Conservation (phyloP, 1,140 invertebrate genomes). For the Aphelenchoides avenae region DNA sequence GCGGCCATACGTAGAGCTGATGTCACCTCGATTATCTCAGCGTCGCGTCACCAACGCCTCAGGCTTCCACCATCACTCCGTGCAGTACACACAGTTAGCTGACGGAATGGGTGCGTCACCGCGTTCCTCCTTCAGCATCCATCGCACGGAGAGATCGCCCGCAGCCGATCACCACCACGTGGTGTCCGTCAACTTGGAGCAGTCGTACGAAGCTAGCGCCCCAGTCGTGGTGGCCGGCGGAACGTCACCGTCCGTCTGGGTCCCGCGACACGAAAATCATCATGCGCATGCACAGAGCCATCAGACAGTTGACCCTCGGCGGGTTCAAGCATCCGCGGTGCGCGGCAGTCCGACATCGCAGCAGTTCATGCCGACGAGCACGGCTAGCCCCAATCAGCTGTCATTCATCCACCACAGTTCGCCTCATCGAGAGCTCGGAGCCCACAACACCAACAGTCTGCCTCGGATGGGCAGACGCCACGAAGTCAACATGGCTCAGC, state of each 20-base stretch:
- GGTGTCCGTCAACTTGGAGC: too few species aligned
- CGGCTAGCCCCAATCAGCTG: not conserved
- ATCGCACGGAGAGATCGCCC: too few species aligned
- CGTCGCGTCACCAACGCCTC: constrained; percentile 11
- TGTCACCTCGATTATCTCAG: constrained; percentile 18
- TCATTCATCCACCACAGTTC: not conserved
- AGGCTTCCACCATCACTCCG: not conserved
- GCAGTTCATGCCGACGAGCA: constrained; percentile 13
- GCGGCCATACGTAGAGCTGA: too few species aligned
- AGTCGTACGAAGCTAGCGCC: too few species aligned
- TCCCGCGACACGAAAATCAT: constrained; percentile 1
- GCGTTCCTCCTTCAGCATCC: too few species aligned
- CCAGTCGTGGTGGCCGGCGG: too few species aligned
- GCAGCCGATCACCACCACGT: too few species aligned
- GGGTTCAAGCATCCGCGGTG: not conserved
- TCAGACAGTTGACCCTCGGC: not conserved
- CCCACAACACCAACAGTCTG: constrained; percentile 14
- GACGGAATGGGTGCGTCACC: too few species aligned
- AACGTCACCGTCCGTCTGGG: constrained; percentile 16
- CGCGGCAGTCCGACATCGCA: not conserved
- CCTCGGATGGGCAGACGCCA: constrained; percentile 7
- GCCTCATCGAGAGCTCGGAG: not conserved
- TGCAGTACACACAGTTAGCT: too few species aligned
- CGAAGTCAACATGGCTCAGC: not conserved
- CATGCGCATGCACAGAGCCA: not conserved